Evolutionary conservation across 1,140 invertebrate species (phyloP).

Genomic region (Drosophila arawakana): DNA sequence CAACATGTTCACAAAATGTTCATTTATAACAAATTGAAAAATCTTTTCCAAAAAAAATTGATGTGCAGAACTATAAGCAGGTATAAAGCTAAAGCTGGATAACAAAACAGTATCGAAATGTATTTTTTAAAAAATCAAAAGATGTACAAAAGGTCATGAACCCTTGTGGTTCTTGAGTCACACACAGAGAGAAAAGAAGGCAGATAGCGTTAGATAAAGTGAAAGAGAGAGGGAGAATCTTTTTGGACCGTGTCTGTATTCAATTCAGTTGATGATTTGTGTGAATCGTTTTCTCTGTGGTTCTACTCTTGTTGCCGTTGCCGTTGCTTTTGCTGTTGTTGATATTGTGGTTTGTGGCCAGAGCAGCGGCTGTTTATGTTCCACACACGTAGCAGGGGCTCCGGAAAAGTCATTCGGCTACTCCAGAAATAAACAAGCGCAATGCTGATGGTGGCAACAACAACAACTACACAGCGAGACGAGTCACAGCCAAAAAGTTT

Average conservation of each 20-base stretch:
- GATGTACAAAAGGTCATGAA: constrained; percentile 65
- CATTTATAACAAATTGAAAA: neutral
- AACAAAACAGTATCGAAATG: neutral
- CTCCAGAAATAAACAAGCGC: constrained; percentile 76
- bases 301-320: neutral
- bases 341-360: constrained; percentile 24
- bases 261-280: constrained; percentile 37
- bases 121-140: constrained; percentile 4
- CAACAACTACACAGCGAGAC: constrained; percentile 15
- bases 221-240: too few relatives aligned
- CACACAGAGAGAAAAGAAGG: neutral
- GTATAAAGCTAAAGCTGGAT: neutral
- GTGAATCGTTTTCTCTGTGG: constrained; percentile 26
- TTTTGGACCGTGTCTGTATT: constrained; percentile 9
- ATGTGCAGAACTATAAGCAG: constrained; percentile 30
- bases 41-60: constrained; percentile 16
- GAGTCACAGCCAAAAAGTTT: constrained; percentile 19
- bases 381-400: constrained; percentile 67
- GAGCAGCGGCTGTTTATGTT: constrained; percentile 63
- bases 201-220: too few relatives aligned
- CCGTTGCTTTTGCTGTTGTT: constrained; percentile 5
- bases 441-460: constrained; percentile 20
- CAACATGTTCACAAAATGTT: constrained; percentile 21
- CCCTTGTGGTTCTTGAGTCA: constrained; percentile 44
- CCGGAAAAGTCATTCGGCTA: constrained; percentile 80